phyloP scores from a whole-genome alignment of 2,888 invertebrate genomes.

The Tryphoninae sp. region DNA sequence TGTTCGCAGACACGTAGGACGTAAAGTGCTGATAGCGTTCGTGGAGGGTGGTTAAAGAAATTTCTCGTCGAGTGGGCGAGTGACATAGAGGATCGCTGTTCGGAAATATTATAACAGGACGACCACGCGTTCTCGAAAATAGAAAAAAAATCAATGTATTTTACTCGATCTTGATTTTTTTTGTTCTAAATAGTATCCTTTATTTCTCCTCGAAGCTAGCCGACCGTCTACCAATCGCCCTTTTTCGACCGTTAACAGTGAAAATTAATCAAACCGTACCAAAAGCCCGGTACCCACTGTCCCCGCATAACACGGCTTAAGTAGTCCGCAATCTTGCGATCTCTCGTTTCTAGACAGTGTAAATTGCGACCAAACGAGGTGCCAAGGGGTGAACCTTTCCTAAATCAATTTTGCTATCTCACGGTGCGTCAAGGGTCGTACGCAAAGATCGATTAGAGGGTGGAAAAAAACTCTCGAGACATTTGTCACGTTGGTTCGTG shows the following conservation, averaged over 20 bases:
- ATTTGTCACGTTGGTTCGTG: background rate
- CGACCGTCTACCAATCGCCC: background rate
- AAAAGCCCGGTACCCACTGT: background rate
- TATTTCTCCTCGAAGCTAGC: background rate
- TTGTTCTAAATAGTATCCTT: background rate
- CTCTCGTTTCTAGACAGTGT: background rate
- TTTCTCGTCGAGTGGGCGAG: background rate
- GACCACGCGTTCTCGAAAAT: too few relatives aligned
- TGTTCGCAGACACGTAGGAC: background rate
- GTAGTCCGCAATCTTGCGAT: background rate
- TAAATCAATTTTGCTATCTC: conserved; percentile 5
- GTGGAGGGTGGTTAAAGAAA: background rate
- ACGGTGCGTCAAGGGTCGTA: background rate
- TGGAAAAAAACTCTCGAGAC: background rate
- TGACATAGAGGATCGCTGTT: background rate
- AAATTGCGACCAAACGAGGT: background rate
- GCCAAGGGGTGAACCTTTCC: background rate
- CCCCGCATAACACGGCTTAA: background rate
- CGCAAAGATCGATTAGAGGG: background rate
- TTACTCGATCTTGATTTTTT: background rate
- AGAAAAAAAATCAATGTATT: background rate
- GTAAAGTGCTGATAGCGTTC: background rate
- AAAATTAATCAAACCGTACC: background rate
- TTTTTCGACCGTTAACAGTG: background rate
- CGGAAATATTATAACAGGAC: too few relatives aligned